These are phyloP conservation scores for Elephas maximus DNA, from an alignment of 2,113 vertebrate genomes.

Conservation along the genomic window DNA sequence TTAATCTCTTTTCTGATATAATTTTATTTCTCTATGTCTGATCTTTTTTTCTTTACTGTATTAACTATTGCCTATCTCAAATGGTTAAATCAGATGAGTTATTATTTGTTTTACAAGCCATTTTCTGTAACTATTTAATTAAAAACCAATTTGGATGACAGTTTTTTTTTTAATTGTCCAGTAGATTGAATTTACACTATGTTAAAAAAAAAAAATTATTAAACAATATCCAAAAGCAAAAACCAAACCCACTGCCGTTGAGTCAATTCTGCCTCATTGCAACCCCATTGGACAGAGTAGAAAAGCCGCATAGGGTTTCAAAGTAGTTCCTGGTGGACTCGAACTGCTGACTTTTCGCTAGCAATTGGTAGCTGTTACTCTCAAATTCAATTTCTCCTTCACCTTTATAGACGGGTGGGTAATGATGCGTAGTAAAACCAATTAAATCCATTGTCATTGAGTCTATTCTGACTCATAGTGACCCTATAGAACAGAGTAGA, in stretches of 20 bases:
- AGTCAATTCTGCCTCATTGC: too few relatives aligned
- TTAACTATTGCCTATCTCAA: too few relatives aligned
- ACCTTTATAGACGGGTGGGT: neutral
- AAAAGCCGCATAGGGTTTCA: too few relatives aligned
- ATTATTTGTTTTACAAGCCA: neutral
- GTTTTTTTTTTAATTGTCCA: neutral
- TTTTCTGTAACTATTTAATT: neutral
- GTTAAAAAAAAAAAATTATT: neutral
- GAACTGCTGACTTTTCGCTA: too few relatives aligned
- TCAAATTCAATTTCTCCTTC: neutral
- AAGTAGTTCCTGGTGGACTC: too few relatives aligned
- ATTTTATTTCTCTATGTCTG: neutral
- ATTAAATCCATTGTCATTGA: too few relatives aligned
- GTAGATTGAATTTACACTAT: neutral
- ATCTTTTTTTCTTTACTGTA: neutral
- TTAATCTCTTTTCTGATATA: neutral
- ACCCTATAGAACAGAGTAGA: too few relatives aligned
- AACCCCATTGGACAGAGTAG: too few relatives aligned
- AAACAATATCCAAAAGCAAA: too few relatives aligned
- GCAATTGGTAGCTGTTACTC: neutral
- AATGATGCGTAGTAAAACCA: neutral
- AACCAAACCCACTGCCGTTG: too few relatives aligned
- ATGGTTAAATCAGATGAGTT: neutral
- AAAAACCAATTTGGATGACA: neutral
- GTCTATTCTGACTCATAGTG: too few relatives aligned